Percentiles rank a stretch among this genome's conserved stretches.
These are phyloP conservation scores for Cordylochernes scorpioides DNA, from an alignment of 2,888 invertebrate genomes.

Conservation along the genomic window DNA sequence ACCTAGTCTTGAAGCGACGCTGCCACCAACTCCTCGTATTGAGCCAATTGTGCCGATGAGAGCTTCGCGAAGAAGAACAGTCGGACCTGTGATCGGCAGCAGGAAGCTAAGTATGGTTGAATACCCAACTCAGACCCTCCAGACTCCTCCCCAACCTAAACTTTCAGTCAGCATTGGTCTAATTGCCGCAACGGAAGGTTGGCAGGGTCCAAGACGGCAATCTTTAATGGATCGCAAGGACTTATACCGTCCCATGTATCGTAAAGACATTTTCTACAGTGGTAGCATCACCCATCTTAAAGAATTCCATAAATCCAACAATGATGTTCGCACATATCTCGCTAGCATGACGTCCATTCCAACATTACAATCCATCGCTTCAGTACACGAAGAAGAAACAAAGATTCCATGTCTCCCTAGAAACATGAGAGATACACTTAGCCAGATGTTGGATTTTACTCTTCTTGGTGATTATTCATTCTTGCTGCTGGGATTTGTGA, in stretches of 20 bases:
- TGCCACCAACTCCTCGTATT: conserved; percentile 1
- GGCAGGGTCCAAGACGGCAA: conserved; percentile 2
- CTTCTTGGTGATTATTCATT: conserved; percentile 65
- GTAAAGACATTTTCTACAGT: conserved; percentile 1
- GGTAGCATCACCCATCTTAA: conserved; percentile 26
- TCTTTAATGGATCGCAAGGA: conserved; percentile 22
- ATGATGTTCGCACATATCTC: conserved; percentile 61
- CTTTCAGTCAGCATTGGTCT: conserved; percentile 8
- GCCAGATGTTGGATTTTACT: conserved; percentile 60
- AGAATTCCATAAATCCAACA: conserved; percentile 41
- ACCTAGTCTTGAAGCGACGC: neutral
- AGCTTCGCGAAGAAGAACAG: neutral
- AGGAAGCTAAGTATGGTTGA: neutral
- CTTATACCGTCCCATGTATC: conserved; percentile 26
- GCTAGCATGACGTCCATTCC: conserved; percentile 71
- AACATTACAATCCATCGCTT: no score
- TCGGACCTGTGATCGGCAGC: neutral
- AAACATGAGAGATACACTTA: conserved; percentile 7
- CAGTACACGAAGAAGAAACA: conserved; percentile 19
- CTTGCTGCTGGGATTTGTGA: conserved; percentile 67
- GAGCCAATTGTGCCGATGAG: neutral
- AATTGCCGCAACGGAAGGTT: no score
- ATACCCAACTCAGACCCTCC: no score
- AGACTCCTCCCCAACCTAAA: neutral
- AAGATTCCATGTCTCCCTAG: conserved; percentile 4